Evolutionary conservation across 2,888 invertebrate species (phyloP).

Genomic region (Cenopis cana): DNA sequence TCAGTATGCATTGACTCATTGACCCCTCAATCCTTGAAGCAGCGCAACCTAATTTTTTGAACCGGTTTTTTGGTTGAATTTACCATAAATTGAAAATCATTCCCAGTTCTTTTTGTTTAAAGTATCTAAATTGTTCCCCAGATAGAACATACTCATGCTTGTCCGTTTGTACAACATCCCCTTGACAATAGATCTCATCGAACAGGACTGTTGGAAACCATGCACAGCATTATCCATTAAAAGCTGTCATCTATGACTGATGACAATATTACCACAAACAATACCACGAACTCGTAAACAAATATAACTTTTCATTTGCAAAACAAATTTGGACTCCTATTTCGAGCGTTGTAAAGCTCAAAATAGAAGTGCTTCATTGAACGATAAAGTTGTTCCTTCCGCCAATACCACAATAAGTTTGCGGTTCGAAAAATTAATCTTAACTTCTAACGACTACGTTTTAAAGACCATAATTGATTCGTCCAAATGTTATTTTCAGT

Average conservation of each 20-base stretch:
- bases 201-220: conserved; percentile 42
- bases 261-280: conserved; percentile 72
- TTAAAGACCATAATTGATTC: conserved; percentile 14
- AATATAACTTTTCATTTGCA: conserved; percentile 32
- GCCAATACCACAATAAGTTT: conserved; percentile 21
- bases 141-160: background rate
- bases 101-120: background rate
- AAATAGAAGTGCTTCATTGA: conserved; percentile 24
- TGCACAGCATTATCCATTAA: conserved; percentile 72
- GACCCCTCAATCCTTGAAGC: too few species aligned
- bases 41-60: background rate
- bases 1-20: too few species aligned
- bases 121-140: background rate
- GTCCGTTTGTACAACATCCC: conserved; percentile 13
- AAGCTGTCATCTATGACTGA: conserved; percentile 73
- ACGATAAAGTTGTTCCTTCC: background rate
- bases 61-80: background rate
- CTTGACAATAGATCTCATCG: conserved; percentile 36
- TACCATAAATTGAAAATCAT: background rate
- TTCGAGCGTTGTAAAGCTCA: conserved; percentile 46
- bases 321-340: conserved; percentile 40
- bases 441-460: background rate
- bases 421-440: conserved; percentile 4
- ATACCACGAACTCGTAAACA: conserved; percentile 55
- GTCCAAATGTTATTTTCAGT: background rate